phyloP scores from a whole-genome alignment of 2,113 vertebrate species.

The Emydocephalus ijimae region DNA sequence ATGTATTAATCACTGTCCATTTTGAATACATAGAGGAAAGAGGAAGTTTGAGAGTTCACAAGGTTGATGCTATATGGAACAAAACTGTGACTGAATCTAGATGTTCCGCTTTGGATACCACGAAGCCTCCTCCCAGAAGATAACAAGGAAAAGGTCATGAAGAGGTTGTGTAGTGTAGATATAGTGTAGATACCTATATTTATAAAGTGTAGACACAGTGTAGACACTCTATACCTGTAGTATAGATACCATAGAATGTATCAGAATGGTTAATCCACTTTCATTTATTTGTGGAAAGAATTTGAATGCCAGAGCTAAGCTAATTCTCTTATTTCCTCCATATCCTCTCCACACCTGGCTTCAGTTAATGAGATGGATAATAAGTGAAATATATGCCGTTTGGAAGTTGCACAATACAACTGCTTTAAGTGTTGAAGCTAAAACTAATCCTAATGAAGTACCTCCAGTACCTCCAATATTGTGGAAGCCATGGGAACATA shows the following conservation, averaged over 20 bases:
- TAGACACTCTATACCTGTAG: no score
- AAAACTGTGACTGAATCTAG: no score
- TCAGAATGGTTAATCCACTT: neutral
- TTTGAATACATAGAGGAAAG: no score
- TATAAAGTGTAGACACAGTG: no score
- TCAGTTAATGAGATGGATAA: conserved; percentile 90
- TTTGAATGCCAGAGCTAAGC: neutral
- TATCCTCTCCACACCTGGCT: conserved; percentile 5
- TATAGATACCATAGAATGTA: neutral
- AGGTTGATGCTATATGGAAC: no score
- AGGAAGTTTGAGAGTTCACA: no score
- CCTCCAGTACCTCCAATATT: conserved; percentile 11
- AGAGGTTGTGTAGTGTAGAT: no score
- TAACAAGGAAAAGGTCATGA: no score
- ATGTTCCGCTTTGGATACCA: no score
- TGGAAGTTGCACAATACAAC: conserved; percentile 74
- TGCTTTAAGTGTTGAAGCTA: conserved; percentile 47
- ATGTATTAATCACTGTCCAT: no score
- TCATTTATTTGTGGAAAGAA: neutral
- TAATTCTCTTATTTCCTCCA: neutral
- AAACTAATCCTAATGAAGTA: conserved; percentile 36
- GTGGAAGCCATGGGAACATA: conserved; percentile 95
- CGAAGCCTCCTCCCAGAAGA: no score
- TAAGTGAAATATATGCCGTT: conserved; percentile 84
- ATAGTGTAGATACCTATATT: no score